Base-by-base conservation (phyloP, 2,888 invertebrate species). In the Orchestes rusci region DNA sequence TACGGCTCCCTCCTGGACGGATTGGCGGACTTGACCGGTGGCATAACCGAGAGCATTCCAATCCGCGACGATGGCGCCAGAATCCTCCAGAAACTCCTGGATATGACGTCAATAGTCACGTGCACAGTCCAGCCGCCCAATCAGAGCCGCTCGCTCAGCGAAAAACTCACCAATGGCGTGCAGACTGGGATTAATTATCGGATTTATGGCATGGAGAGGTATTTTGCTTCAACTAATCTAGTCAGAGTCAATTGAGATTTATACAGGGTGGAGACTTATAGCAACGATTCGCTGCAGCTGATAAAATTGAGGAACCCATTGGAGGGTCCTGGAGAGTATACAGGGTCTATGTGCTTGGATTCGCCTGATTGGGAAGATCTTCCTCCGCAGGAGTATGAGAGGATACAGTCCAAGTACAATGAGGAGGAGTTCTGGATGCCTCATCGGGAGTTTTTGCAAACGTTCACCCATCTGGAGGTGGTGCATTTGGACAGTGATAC, bases 1-100 rank as follows among this genome's bases (percentile, higher is more conserved):
- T 93, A 93, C 62, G 91, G 91, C n/a, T 88, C 87, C 32, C 72
- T 88, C 8, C 70, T 90, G 48, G 91, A 92, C 63, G 92, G 91
- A 1, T 70, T 93, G 39, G 87, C 89, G 1, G 91, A 92, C 68
- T 73, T 93, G 19, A 87, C 91, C 0, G 92, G 92, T 1, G 92
- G 92, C 3, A 85, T 92, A 44, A 88, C 90, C 0, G 90, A 92
- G 65, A 83, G 82, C 49, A 77, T 90, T 51, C 74, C 77, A n/a
- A 73, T 84, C 27, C 71, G 79, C 10, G 80, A 83, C 50, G 80
- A 86, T 55, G 75, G 79, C 1, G 80, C 84, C 23, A 48, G 82
- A 45, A 72, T 84, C 5, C 73, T 90, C 30, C 73, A 76, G 44
- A 80, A 75, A 59, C 73, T 89, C 28, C 71, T 91, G 39, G 82